Conservation (phyloP, 2,797 vertebrate genomes). For the Sibirionetta formosa region DNA sequence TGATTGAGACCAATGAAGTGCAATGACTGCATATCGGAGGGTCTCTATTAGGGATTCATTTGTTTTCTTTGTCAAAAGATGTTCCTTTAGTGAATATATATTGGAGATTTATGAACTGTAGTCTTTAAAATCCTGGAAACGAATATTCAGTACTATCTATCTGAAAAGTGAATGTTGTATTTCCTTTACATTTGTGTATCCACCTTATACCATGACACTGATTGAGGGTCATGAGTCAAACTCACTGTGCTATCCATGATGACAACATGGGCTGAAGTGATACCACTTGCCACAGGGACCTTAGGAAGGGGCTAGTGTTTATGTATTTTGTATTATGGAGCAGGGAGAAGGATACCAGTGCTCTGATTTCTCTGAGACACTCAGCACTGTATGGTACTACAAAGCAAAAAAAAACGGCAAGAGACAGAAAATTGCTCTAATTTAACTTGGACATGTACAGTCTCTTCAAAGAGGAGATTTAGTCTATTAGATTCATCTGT, state of each 20-base stretch:
- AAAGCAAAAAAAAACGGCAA: neutral
- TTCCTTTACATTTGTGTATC: neutral
- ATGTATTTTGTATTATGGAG: neutral
- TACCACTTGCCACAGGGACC: neutral
- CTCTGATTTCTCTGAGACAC: neutral
- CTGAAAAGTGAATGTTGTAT: neutral
- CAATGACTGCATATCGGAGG: neutral
- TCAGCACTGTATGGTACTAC: neutral
- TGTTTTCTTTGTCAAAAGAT: neutral
- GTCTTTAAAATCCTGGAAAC: neutral
- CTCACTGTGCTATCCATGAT: neutral
- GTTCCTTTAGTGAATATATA: neutral
- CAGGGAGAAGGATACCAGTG: neutral
- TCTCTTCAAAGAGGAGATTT: conserved; percentile 32
- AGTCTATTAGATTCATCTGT: conserved; percentile 33
- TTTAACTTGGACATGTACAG: neutral
- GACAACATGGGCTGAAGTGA: neutral
- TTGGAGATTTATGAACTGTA: neutral
- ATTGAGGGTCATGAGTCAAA: neutral
- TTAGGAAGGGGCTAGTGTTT: neutral
- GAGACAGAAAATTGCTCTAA: conserved; percentile 1
- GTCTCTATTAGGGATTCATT: neutral
- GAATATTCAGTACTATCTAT: neutral
- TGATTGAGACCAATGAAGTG: neutral
- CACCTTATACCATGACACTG: neutral